Conservation (phyloP, 1,140 invertebrate genomes). For the Orussus abietinus region DNA sequence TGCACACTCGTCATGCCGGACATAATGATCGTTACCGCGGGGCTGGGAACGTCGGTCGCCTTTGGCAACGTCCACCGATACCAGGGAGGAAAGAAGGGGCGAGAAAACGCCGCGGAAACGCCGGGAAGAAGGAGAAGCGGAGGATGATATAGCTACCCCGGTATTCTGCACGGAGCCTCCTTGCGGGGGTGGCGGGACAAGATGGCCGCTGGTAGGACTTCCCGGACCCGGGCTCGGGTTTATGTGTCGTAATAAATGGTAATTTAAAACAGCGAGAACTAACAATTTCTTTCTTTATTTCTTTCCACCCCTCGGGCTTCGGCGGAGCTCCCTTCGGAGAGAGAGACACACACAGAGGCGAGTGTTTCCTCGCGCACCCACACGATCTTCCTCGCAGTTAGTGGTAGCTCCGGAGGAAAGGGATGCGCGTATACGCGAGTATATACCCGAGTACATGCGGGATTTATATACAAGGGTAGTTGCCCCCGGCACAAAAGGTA, state of each 20-base stretch:
- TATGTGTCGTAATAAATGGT: slow-evolving; percentile 56
- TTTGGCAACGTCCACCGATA: too few species aligned
- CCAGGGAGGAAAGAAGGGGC: slow-evolving; percentile 10
- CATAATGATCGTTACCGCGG: slow-evolving; percentile 51
- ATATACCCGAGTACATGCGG: too few species aligned
- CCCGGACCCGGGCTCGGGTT: slow-evolving; percentile 38
- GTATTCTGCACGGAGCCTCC: slow-evolving; percentile 14
- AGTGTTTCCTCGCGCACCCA: too few species aligned
- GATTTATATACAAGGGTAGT: too few species aligned
- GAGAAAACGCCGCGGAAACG: slow-evolving; percentile 7
- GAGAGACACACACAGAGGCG: too few species aligned
- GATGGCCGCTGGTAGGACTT: slow-evolving; percentile 47
- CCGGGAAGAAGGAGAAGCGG: slow-evolving; percentile 19
- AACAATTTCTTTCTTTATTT: slow-evolving; percentile 55
- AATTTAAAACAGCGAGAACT: slow-evolving; percentile 57
- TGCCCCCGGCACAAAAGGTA: too few species aligned
- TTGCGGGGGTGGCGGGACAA: slow-evolving; percentile 37
- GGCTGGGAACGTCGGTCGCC: slow-evolving; percentile 26
- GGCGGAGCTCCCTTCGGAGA: too few species aligned
- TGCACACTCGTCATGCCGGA: slow-evolving; percentile 51
- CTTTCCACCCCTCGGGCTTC: slow-evolving; percentile 25
- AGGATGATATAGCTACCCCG: slow-evolving; percentile 31
- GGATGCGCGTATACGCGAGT: too few species aligned
- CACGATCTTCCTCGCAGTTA: too few species aligned
- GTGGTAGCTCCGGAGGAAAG: too few species aligned